Evolutionary conservation across 92 coral and sea anemone species (phyloP), one percentile per base, ranked within the genome.

Genomic region (Porites divaricata): DNA sequence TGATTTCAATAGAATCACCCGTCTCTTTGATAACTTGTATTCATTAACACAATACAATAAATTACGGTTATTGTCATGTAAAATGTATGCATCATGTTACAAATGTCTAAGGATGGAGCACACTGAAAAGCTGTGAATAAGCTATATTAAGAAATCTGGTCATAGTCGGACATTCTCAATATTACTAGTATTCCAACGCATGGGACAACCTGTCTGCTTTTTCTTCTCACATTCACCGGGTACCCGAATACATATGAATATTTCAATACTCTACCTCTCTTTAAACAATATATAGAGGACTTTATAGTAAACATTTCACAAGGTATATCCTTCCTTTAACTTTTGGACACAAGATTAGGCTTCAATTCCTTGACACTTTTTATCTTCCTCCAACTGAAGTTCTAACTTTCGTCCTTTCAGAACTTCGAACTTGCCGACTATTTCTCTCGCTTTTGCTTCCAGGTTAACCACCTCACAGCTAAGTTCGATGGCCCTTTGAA

Each of bases 381-480:
- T 69, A n/a, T 22, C 62, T 20, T 73, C 63, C 72, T 83, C 64
- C 6, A 61, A 52, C 49, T 25, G 77, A n/a, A 71, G 48, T 57
- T 76, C 63, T 17, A 17, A 56, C 80, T 89, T 94, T 48, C 48
- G 68, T 13, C n/a, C 70, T 70, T 96, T 96, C 59, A 92, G 76
- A 66, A 81, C 83, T 45, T 88, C 78, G 65, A 83, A 94, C 53
- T 87, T 85, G 62, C 56, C 74, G 28, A 94, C 88, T 26, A 91
- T 87, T 49, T 77, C 83, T 24, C 71, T 77, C 77, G 92, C 50
- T n/a, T 95, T 98, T 63, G 23, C 70, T 71, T 96, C 98, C 13
- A 96, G 87, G 66, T 90, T 90, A 7, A 86, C 86, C 22, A 93
- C 74, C 56, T 94, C 98, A 81, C 99, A 95, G 66, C 93, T 81